A percentile compares a stretch with the other conserved stretches of the same genome.
Evolutionary conservation across 2,888 invertebrate genomes (phyloP).

Genomic region (Machimus rusticus): DNA sequence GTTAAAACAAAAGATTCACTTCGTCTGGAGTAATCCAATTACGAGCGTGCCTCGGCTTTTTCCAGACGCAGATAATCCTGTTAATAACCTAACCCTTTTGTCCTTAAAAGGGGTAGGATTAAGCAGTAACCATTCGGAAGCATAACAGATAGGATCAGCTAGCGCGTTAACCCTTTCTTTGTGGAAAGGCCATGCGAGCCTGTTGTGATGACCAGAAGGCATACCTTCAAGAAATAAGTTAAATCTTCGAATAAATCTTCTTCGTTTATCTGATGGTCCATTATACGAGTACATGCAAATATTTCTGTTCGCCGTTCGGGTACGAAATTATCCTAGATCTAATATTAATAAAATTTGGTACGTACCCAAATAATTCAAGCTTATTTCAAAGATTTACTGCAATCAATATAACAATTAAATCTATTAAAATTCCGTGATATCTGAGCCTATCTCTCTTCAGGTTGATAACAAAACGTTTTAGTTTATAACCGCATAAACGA

Average conservation of each 20-base stretch:
- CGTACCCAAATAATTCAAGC: background rate
- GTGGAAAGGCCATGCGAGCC: background rate
- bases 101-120: background rate
- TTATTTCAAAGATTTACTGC: background rate
- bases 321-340: background rate
- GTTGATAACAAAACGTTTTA: background rate
- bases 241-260: background rate
- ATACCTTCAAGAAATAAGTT: background rate
- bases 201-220: background rate
- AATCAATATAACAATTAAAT: background rate
- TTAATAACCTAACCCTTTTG: constrained; percentile 16
- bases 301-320: background rate
- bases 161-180: background rate
- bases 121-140: constrained; percentile 13
- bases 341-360: too few species aligned
- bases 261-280: too few species aligned
- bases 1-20: background rate
- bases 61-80: background rate
- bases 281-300: background rate
- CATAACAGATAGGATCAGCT: background rate
- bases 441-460: background rate
- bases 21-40: constrained; percentile 8
- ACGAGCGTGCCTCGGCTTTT: background rate
- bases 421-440: background rate
- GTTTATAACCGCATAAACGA: background rate